Evolutionary conservation across 2,888 invertebrate species (phyloP).

Genomic region (Plusia festucae): DNA sequence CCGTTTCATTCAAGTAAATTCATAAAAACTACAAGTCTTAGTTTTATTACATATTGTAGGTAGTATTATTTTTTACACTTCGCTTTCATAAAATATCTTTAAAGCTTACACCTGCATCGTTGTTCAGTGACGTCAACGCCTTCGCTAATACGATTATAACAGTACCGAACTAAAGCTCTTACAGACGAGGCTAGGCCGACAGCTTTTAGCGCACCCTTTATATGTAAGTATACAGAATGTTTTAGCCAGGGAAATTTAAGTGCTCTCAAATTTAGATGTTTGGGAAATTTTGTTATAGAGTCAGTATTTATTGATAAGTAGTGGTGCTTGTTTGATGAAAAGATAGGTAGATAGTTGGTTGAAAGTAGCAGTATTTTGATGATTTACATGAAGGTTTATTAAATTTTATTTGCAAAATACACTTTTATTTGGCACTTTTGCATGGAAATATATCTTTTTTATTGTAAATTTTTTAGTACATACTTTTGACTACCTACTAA

Average conservation of each 20-base stretch:
- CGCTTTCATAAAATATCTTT: background rate
- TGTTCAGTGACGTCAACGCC: conserved; percentile 63
- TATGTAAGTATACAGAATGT: conserved; percentile 40
- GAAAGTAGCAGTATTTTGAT: too few relatives aligned
- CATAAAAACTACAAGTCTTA: too few relatives aligned
- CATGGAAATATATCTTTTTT: too few relatives aligned
- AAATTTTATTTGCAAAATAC: too few relatives aligned
- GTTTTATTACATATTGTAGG: too few relatives aligned
- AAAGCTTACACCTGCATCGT: conserved; percentile 33
- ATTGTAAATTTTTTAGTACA: too few relatives aligned
- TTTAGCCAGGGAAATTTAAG: conserved; percentile 51
- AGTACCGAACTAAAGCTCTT: conserved; percentile 64
- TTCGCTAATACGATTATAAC: conserved; percentile 80
- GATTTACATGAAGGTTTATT: too few relatives aligned
- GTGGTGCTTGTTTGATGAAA: background rate
- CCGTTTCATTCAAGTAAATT: too few relatives aligned
- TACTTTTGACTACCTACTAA: too few relatives aligned
- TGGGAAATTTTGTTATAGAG: background rate
- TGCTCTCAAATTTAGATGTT: conserved; percentile 40
- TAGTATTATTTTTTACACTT: too few relatives aligned
- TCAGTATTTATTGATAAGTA: background rate
- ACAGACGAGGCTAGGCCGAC: conserved; percentile 51
- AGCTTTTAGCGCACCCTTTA: conserved; percentile 64
- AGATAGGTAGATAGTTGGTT: background rate
- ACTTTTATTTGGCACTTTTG: too few relatives aligned